A percentile compares a stretch with the other conserved stretches of the same genome.
Conservation (phyloP, 2,888 invertebrate species). For the Petrophora chlorosata region DNA sequence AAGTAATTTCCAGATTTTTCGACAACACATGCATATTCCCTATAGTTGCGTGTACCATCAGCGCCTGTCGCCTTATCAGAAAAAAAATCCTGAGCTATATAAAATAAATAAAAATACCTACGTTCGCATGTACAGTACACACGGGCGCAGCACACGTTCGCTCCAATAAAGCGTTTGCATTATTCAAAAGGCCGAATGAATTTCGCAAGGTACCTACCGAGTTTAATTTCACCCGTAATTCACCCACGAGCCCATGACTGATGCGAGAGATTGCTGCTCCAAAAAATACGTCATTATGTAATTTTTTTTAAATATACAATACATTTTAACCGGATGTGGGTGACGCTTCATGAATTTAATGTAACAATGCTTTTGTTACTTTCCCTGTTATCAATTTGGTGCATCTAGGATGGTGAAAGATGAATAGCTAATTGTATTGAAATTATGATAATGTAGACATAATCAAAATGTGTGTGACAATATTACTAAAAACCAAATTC, state of each 20-base stretch:
- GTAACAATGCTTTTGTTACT: conserved; percentile 20
- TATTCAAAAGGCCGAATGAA: conserved; percentile 75
- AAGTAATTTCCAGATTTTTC: too few species aligned
- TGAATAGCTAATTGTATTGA: too few species aligned
- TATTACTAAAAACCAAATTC: too few species aligned
- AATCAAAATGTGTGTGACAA: too few species aligned
- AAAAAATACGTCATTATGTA: conserved; percentile 59
- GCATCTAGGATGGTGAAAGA: conserved; percentile 9
- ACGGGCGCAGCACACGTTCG: conserved; percentile 44
- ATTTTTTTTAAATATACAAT: conserved; percentile 46
- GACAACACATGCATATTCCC: too few species aligned
- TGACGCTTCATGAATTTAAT: conserved; percentile 21
- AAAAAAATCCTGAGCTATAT: too few species aligned
- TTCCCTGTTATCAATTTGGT: conserved; percentile 20
- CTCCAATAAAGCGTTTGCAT: conserved; percentile 74
- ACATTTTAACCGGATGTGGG: conserved; percentile 24
- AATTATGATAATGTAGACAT: too few species aligned
- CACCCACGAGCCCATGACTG: conserved; percentile 58
- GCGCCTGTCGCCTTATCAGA: too few species aligned
- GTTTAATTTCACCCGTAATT: conserved; percentile 74
- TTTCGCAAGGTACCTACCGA: conserved; percentile 61
- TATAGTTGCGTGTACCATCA: too few species aligned
- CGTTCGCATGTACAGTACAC: too few species aligned
- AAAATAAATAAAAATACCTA: too few species aligned
- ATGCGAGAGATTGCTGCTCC: conserved; percentile 52